Evolutionary conservation across 2,797 vertebrate genomes (phyloP).

Genomic region (Bothrops alternatus): DNA sequence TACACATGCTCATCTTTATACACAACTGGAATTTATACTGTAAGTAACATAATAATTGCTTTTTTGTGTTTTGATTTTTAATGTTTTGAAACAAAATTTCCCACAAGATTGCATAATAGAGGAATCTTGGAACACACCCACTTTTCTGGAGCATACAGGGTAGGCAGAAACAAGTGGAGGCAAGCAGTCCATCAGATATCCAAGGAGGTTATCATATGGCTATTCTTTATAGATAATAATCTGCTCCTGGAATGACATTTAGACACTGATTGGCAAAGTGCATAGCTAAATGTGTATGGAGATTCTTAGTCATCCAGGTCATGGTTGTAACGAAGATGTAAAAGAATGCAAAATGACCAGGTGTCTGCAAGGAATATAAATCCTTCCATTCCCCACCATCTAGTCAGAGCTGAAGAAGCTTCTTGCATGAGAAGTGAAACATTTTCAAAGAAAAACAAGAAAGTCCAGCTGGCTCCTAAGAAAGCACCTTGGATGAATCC

Average conservation of each 20-base stretch:
- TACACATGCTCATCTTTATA: neutral
- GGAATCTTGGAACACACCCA: neutral
- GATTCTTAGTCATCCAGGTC: no score
- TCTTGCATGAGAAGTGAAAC: no score
- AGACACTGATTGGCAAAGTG: neutral
- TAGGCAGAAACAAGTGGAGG: neutral
- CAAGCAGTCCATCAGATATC: neutral
- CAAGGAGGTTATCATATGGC: neutral
- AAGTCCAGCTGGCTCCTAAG: no score
- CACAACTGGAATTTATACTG: neutral
- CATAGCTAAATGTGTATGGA: no score
- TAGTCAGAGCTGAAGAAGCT: no score
- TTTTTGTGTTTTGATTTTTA: neutral
- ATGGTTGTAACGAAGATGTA: no score
- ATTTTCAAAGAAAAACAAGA: no score
- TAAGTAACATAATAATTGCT: constrained; percentile 24
- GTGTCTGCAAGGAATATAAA: no score
- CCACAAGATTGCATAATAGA: neutral
- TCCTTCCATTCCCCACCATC: no score
- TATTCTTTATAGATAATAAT: neutral
- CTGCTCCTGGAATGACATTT: neutral
- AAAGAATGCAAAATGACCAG: no score
- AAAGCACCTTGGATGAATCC: no score
- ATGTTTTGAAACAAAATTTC: constrained; percentile 52
- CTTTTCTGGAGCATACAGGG: neutral